Base-by-base conservation (phyloP, 2,888 invertebrate species). In the Stenichneumon culpator region DNA sequence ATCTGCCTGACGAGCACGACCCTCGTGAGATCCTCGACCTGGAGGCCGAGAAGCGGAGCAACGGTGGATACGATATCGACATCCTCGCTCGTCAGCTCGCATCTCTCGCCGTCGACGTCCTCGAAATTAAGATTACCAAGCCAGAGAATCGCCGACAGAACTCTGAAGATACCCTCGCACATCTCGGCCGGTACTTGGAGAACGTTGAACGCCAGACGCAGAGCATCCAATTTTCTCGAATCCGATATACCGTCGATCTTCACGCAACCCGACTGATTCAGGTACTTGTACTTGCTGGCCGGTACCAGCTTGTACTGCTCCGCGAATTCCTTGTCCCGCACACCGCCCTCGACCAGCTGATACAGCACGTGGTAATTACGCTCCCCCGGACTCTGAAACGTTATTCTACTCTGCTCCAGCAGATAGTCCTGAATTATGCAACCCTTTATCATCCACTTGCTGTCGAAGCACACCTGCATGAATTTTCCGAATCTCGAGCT, bases 401-500 rank as follows among this genome's bases (percentile, higher is more conserved):
- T 98, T 91, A 98, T 97, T 87, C 98, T 95, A 25, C 98, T 98
- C 91, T 98, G 97, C 93, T 98, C 98, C 86, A 98, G 95, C 74
- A 98, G 95, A 93, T 98, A 98, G 94, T 98, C 98, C 92, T 98
- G 97, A 75, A 98, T 97, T 86, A 98, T 97, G 90, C 98, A 98
- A 22, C 98, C 98, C 89, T 97, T 97, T 91, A 98, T 98, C 94
- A 97, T 97, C 95, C 97, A 98, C 89, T 97, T 96, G 86, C 96
- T 96, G 94, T 98, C 98, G 93, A 98, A 97, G 92, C 98, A 97
- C 7, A 98, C 98, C 94, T 98, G 98, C 95, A 98, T 98, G 93
- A 98, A 98, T 94, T 98, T 98, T n/a, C 98, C 98, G 94, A 98
- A 98, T 11, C 98, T 96, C 54, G 98, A 98, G 16, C 98, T 98